Base-by-base conservation (phyloP, 2,888 invertebrate genomes). In the Prenolepis imparis region DNA sequence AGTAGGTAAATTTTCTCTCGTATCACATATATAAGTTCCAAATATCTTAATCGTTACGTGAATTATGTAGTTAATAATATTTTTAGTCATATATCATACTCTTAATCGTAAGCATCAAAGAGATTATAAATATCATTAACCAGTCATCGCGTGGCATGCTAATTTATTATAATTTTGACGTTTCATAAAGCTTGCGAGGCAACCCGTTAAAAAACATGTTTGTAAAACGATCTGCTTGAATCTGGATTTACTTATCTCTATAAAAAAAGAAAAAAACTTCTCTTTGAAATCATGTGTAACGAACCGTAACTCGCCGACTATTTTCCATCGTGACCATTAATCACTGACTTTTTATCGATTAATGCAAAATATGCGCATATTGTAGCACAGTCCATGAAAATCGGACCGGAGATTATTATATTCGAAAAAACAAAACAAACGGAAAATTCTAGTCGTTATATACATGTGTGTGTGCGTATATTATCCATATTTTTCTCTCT, bases 241-340 rank as follows among this genome's bases (percentile, higher is more conserved):
- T 75, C 41, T 32, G 44, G 21, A 32, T 78, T 72, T 70, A 70
- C 78, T n/a, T 77, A 24, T 73, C 59, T 70, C 12, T 72, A 4
- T 55, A 18, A 24, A 57, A 70, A 67, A 68, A 12, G 12, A 48
- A 18, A 52, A 68, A 67, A 44, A 18, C 32, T 32, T 70, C 57
- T 57, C 72, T 78, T 78, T 59, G 59, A 78, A 78, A 78, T 78
- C 73, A 59, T 59, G 78, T 78, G 44, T 72, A 78, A 78, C 59
- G 73, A 78, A 78, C 78, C 59, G 78, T 57, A 57, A 41, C 78
- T 57, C 59, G 44, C 36, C 73, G 44, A 59, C 44, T 78, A 78
- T 78, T 78, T 78, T 78, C 57, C 73, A 72, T 70, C 57, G 78
- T 72, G 59, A 78, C 59, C 59, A 78, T 78, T 78, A 78, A 78